A percentile compares a stretch with the other conserved stretches of the same genome.
These are phyloP conservation scores for Mantis religiosa DNA, from an alignment of 2,888 invertebrate genomes.

Conservation along the genomic window DNA sequence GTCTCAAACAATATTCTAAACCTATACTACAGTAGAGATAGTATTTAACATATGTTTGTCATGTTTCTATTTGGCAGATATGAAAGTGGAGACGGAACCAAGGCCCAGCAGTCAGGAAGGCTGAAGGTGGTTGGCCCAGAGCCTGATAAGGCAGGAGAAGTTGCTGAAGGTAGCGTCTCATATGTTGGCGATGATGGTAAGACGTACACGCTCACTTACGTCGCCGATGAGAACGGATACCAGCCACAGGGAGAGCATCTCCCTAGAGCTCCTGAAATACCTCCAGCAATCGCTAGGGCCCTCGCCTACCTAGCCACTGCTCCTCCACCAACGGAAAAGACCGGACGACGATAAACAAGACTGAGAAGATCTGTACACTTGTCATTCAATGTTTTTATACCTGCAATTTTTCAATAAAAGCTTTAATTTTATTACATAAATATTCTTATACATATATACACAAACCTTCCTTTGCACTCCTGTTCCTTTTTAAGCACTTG, in stretches of 20 bases:
- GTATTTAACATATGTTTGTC: no score
- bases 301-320: background rate
- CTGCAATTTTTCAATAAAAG: background rate
- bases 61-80: conserved; percentile 42
- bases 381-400: background rate
- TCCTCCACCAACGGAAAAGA: background rate
- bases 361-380: background rate
- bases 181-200: conserved; percentile 72
- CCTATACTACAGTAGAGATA: no score
- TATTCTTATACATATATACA: no score
- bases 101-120: conserved; percentile 55
- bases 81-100: conserved; percentile 61
- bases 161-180: conserved; percentile 63
- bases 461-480: no score
- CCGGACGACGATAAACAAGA: background rate
- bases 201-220: conserved; percentile 59
- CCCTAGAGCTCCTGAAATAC: conserved; percentile 46
- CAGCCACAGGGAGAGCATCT: conserved; percentile 44
- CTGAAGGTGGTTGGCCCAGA: conserved; percentile 49
- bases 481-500: no score
- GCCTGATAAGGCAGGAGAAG: conserved; percentile 39
- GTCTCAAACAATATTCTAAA: no score
- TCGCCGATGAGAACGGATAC: conserved; percentile 67
- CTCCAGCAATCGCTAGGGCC: conserved; percentile 40
- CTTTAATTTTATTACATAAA: background rate